Evolutionary conservation across 2,113 vertebrate species (phyloP).

Genomic region (Athene noctua): DNA sequence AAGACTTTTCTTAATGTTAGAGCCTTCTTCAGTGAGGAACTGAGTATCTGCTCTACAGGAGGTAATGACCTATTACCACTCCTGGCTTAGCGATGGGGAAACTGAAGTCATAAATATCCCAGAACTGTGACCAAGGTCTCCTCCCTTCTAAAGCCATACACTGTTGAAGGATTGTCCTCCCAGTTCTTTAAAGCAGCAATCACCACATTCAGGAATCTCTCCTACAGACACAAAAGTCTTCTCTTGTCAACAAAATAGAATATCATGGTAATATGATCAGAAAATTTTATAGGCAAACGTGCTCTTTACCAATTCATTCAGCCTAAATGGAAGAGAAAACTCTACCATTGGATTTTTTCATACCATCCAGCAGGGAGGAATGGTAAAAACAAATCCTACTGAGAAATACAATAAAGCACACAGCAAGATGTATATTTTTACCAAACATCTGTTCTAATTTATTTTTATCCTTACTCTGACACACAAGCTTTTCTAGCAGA

Average conservation of each 20-base stretch:
- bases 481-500: neutral
- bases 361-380: neutral
- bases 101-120: neutral
- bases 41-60: neutral
- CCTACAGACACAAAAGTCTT: neutral
- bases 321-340: neutral
- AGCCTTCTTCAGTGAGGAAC: neutral
- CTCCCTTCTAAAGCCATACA: neutral
- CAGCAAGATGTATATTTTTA: neutral
- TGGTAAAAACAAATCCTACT: neutral
- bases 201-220: neutral
- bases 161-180: neutral
- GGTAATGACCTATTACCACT: neutral
- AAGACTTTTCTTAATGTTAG: neutral
- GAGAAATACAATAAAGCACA: neutral
- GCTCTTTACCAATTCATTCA: neutral
- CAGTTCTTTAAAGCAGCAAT: neutral
- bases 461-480: neutral
- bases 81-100: neutral
- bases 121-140: neutral
- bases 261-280: rapidly evolving
- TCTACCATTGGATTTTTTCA: neutral
- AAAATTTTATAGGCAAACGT: neutral
- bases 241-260: neutral
- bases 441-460: neutral